These are phyloP conservation scores for Hetaerina titia DNA, from an alignment of 2,888 invertebrate genomes.

Conservation along the genomic window DNA sequence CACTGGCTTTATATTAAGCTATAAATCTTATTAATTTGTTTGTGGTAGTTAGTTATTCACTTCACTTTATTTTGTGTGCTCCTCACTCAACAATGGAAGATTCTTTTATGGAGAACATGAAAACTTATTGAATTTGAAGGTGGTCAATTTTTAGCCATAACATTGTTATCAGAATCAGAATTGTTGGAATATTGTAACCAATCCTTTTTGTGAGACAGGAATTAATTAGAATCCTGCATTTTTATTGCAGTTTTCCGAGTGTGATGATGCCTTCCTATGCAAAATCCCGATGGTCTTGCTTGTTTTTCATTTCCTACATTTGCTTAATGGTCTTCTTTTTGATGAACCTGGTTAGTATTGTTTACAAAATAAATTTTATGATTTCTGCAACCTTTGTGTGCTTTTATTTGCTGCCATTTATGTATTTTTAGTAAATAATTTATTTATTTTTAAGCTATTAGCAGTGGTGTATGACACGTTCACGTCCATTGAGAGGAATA, in stretches of 20 bases:
- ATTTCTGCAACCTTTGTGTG: neutral
- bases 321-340: slow-evolving; percentile 91
- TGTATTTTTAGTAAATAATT: neutral
- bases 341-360: slow-evolving; percentile 88
- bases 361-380: neutral
- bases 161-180: neutral
- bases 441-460: slow-evolving; percentile 82
- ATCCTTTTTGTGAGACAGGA: neutral
- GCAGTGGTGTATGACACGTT: slow-evolving; percentile 95
- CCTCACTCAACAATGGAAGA: too few relatives aligned
- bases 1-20: too few relatives aligned
- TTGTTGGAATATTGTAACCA: neutral
- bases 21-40: too few relatives aligned
- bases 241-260: slow-evolving; percentile 87
- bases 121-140: too few relatives aligned
- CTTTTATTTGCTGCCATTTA: too few relatives aligned
- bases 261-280: slow-evolving; percentile 96
- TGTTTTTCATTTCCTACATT: slow-evolving; percentile 92
- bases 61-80: too few relatives aligned
- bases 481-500: slow-evolving; percentile 90
- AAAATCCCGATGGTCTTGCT: slow-evolving; percentile 88
- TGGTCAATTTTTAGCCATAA: too few relatives aligned
- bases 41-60: too few relatives aligned
- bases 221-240: slow-evolving; percentile 33
- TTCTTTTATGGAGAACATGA: too few relatives aligned